These are phyloP conservation scores for Tenebrio molitor DNA, from an alignment of 1,140 invertebrate species.

Conservation along the genomic window DNA sequence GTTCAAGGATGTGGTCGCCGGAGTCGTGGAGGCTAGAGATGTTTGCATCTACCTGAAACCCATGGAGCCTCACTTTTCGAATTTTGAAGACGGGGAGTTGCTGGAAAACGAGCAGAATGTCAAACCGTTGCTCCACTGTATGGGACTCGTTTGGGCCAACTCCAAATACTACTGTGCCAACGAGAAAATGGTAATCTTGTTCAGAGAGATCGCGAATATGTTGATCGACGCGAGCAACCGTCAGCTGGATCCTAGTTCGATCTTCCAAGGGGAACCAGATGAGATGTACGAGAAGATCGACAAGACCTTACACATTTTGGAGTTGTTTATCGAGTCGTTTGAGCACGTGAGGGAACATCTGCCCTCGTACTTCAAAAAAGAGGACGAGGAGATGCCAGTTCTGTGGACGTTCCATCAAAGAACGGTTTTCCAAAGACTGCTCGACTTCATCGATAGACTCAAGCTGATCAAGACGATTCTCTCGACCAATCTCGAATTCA, in stretches of 20 bases:
- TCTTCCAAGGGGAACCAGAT: conserved; percentile 81
- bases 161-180: conserved; percentile 86
- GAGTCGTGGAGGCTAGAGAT: conserved; percentile 75
- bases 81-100: conserved; percentile 80
- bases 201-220: conserved; percentile 84
- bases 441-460: conserved; percentile 76
- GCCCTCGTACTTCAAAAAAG: conserved; percentile 69
- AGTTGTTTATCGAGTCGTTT: conserved; percentile 67
- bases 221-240: conserved; percentile 76
- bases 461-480: conserved; percentile 77
- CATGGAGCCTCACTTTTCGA: conserved; percentile 75
- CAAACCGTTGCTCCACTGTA: conserved; percentile 75
- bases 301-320: conserved; percentile 68
- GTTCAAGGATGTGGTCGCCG: conserved; percentile 68
- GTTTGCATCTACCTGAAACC: conserved; percentile 77
- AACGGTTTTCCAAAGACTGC: conserved; percentile 79
- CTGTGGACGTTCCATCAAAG: conserved; percentile 82
- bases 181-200: conserved; percentile 78
- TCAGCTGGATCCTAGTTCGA: conserved; percentile 71
- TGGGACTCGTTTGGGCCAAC: conserved; percentile 87
- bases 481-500: conserved; percentile 81
- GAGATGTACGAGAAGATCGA: conserved; percentile 72
- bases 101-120: conserved; percentile 74
- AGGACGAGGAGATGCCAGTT: conserved; percentile 66
- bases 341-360: conserved; percentile 71